Evolutionary conservation across 2,113 vertebrate genomes (phyloP).

Genomic region (Hypomesus transpacificus): DNA sequence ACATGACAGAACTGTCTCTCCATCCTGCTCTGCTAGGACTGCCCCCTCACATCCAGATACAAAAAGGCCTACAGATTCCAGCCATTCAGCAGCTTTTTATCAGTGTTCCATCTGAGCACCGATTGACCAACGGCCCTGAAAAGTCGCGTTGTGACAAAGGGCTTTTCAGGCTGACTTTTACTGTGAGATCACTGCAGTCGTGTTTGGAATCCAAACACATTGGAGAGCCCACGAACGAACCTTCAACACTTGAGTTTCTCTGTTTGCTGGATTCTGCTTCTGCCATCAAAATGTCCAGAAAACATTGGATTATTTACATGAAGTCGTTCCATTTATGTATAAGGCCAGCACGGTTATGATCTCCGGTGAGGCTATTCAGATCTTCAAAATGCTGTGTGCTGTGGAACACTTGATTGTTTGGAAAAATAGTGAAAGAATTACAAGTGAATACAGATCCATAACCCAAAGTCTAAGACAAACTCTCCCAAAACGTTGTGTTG

Average conservation of each 20-base stretch:
- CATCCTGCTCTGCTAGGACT: constrained; percentile 18
- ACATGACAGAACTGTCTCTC: constrained; percentile 17
- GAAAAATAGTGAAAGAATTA: too few relatives aligned
- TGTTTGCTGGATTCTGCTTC: background rate
- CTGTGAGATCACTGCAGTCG: background rate
- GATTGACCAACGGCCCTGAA: constrained; percentile 14
- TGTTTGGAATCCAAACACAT: background rate
- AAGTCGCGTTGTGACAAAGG: constrained; percentile 2
- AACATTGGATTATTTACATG: background rate
- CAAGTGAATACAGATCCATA: too few relatives aligned
- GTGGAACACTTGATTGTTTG: too few relatives aligned
- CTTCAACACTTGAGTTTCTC: background rate
- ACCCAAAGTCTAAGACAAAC: too few relatives aligned
- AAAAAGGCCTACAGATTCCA: constrained; percentile 22
- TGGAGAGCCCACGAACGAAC: background rate
- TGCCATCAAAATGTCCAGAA: background rate
- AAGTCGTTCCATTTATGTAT: too few relatives aligned
- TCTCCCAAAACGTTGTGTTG: too few relatives aligned
- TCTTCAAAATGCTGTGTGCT: too few relatives aligned
- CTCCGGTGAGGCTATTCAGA: too few relatives aligned
- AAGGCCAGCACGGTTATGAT: too few relatives aligned
- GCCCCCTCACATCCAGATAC: constrained; percentile 17
- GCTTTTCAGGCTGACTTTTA: background rate
- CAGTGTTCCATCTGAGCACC: constrained; percentile 23
- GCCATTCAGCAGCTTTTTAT: constrained; percentile 32